These are phyloP conservation scores for Itoplectis maculator DNA, from an alignment of 2,888 invertebrate genomes.

Conservation along the genomic window DNA sequence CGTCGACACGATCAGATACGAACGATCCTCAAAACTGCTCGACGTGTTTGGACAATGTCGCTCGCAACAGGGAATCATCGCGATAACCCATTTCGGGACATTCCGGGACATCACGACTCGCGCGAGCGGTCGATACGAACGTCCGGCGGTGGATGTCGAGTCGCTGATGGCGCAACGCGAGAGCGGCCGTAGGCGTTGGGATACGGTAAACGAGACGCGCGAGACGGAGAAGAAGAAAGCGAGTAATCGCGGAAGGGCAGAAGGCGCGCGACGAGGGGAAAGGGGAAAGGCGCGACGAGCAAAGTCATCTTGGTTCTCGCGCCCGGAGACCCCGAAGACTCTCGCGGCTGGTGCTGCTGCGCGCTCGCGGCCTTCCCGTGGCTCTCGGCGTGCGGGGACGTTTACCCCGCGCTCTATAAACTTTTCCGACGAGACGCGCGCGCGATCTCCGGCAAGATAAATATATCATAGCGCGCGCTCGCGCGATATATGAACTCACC, in stretches of 20 bases:
- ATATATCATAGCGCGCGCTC: constrained; percentile 37
- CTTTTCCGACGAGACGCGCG: constrained; percentile 42
- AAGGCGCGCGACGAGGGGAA: not conserved
- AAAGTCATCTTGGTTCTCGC: constrained; percentile 58
- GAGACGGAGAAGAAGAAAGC: constrained; percentile 9
- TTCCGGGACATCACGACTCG: no score
- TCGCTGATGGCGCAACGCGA: not conserved
- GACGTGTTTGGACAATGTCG: no score
- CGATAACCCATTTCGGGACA: no score
- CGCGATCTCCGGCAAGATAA: constrained; percentile 59
- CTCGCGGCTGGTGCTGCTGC: constrained; percentile 27
- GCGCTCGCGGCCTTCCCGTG: no score
- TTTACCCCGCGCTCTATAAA: constrained; percentile 6
- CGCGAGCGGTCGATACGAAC: constrained; percentile 40
- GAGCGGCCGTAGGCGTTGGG: not conserved
- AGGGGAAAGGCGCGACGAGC: constrained; percentile 8
- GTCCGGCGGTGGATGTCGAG: not conserved
- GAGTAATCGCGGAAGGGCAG: constrained; percentile 23
- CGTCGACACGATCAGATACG: no score
- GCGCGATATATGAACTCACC: constrained; percentile 20
- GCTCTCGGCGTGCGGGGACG: not conserved
- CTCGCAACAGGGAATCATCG: no score
- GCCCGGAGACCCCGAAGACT: no score
- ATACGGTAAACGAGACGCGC: constrained; percentile 5
- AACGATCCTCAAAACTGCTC: no score